Percentiles rank a stretch among this genome's conserved stretches.
These are phyloP conservation scores for Sebastiscus albofasciatus DNA, from an alignment of 2,797 vertebrate species.

Conservation along the genomic window DNA sequence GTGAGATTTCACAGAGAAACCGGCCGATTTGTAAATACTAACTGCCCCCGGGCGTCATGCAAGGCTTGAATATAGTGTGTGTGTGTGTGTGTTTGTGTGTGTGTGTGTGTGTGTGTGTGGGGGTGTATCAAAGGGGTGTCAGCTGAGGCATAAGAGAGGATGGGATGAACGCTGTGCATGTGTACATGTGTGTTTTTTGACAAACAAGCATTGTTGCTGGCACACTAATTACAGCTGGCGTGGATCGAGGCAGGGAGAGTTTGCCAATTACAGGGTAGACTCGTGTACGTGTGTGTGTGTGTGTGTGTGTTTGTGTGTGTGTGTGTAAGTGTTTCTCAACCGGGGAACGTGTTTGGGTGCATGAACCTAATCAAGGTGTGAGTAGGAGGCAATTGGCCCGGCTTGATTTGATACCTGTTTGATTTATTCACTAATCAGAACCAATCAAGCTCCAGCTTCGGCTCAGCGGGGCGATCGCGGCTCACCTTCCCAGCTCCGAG, in stretches of 20 bases:
- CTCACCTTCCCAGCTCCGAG: constrained; percentile 60
- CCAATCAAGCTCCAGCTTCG: constrained; percentile 75
- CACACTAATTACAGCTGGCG: constrained; percentile 77
- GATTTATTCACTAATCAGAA: constrained; percentile 82
- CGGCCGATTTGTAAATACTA: constrained; percentile 65
- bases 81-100: constrained; percentile 3
- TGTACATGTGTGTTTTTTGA: constrained; percentile 57
- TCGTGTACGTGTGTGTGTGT: constrained; percentile 13
- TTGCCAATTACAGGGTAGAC: constrained; percentile 74
- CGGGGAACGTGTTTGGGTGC: constrained; percentile 69
- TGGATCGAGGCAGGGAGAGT: constrained; percentile 64
- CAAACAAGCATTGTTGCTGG: constrained; percentile 77
- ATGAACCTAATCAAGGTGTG: constrained; percentile 79
- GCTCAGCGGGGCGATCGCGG: constrained; percentile 61
- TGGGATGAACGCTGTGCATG: constrained; percentile 52
- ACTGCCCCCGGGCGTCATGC: constrained; percentile 44
- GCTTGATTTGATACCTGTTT: constrained; percentile 82
- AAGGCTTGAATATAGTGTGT: constrained; percentile 25
- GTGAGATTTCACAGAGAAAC: constrained; percentile 53
- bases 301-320: constrained; percentile 9
- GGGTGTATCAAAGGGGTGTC: constrained; percentile 66
- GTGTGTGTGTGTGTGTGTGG: constrained; percentile 25
- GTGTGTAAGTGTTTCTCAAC: constrained; percentile 53
- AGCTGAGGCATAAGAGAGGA: constrained; percentile 60
- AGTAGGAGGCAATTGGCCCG: constrained; percentile 75